These are phyloP conservation scores for Varecia variegata DNA, from an alignment of 2,797 vertebrate genomes.

Conservation along the genomic window DNA sequence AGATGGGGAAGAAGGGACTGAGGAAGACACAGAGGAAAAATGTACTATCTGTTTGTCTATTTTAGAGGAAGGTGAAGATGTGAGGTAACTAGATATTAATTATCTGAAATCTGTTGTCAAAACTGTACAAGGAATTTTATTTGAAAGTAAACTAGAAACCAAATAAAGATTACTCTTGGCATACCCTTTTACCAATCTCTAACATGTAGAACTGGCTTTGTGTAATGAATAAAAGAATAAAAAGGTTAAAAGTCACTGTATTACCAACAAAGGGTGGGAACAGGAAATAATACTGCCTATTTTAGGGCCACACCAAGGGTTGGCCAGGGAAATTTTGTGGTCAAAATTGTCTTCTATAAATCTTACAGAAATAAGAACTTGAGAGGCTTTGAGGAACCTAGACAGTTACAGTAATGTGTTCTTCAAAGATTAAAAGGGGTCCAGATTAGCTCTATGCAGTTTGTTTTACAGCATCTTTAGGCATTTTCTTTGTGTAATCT, in stretches of 20 bases:
- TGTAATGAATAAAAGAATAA: not conserved
- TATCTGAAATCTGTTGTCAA: not conserved
- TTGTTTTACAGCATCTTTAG: not conserved
- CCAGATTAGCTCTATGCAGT: not conserved
- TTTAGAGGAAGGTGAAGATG: constrained; percentile 99
- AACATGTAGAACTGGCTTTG: not conserved
- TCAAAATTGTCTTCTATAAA: not conserved
- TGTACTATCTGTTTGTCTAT: constrained; percentile 99
- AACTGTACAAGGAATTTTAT: not conserved
- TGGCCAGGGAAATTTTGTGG: not conserved
- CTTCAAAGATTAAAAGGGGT: not conserved
- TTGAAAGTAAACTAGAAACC: not conserved
- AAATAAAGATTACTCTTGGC: not conserved
- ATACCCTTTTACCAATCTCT: not conserved
- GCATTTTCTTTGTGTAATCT: constrained; percentile 1
- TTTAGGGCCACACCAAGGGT: not conserved
- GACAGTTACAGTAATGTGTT: not conserved
- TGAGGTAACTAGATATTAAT: constrained; percentile 87
- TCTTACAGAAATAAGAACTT: not conserved
- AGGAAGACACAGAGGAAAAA: constrained; percentile 99
- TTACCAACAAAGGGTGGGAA: not conserved
- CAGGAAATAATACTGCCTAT: not conserved
- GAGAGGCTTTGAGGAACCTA: not conserved
- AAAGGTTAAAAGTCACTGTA: not conserved
- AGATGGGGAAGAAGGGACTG: constrained; percentile 96